Evolutionary conservation across 2,797 vertebrate species (phyloP).

Genomic region (Coregonus suidteri): DNA sequence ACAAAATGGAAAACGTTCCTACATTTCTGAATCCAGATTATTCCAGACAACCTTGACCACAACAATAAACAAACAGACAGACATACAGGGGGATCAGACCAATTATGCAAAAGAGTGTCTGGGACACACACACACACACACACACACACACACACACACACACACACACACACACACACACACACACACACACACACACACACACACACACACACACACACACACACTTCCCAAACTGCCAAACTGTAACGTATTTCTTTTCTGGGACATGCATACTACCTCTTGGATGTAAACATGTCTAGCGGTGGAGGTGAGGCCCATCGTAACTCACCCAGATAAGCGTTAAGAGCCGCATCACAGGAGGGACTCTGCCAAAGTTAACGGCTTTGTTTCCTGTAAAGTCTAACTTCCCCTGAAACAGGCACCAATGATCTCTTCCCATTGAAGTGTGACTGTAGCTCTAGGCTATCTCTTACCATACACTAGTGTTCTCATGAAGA

Average conservation of each 20-base stretch:
- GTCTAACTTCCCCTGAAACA: neutral
- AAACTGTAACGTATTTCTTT: neutral
- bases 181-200: too few species aligned
- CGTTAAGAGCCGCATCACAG: neutral
- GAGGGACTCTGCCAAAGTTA: neutral
- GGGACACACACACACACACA: too few species aligned
- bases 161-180: too few species aligned
- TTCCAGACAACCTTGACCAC: neutral
- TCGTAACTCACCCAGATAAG: too few species aligned
- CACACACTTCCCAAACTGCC: neutral
- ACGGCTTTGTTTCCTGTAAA: neutral
- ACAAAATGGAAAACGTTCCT: neutral
- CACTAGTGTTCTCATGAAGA: neutral
- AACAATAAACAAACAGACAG: neutral
- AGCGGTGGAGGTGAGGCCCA: neutral
- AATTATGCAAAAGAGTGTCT: neutral
- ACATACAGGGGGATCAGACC: neutral
- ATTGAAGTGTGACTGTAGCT: neutral
- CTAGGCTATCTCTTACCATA: neutral
- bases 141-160: too few species aligned
- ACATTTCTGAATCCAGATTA: neutral
- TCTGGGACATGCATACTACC: neutral
- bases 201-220: neutral
- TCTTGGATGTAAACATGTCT: slow-evolving; percentile 5
- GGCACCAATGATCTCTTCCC: neutral